Percentiles rank a stretch among this genome's conserved stretches.
Evolutionary conservation across 2,888 invertebrate species (phyloP).

Genomic region (Cetonia aurata): DNA sequence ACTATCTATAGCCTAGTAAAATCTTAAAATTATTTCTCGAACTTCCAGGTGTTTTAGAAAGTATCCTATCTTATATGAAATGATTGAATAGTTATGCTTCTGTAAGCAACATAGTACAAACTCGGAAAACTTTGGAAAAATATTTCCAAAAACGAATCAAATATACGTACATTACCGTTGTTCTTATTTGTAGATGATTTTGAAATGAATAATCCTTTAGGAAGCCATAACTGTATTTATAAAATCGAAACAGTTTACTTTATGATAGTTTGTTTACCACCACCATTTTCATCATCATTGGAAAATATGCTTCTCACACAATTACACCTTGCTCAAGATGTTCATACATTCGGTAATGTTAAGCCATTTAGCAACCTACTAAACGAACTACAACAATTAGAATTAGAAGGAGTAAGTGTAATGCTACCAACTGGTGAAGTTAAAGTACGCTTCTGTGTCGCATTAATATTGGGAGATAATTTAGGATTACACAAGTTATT

Average conservation of each 20-base stretch:
- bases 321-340: slow-evolving; percentile 39
- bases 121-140: too few species aligned
- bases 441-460: slow-evolving; percentile 44
- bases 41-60: too few species aligned
- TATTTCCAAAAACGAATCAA: too few species aligned
- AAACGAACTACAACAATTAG: not conserved
- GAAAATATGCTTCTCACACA: not conserved
- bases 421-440: not conserved
- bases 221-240: slow-evolving; percentile 25
- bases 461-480: slow-evolving; percentile 46
- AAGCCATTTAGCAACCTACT: not conserved
- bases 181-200: slow-evolving; percentile 43
- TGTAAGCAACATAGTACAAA: too few species aligned
- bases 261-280: slow-evolving; percentile 33
- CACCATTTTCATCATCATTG: slow-evolving; percentile 8
- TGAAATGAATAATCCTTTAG: slow-evolving; percentile 39
- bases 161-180: slow-evolving; percentile 11
- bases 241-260: slow-evolving; percentile 40
- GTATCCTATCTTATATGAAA: too few species aligned
- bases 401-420: slow-evolving; percentile 12
- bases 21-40: too few species aligned
- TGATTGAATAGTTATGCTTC: too few species aligned
- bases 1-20: too few species aligned
- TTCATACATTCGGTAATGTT: slow-evolving; percentile 42
- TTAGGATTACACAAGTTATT: slow-evolving; percentile 40